Evolutionary conservation across 2,113 vertebrate species (phyloP), one percentile per base, ranked within the genome.

Genomic region (Cardinalis cardinalis): DNA sequence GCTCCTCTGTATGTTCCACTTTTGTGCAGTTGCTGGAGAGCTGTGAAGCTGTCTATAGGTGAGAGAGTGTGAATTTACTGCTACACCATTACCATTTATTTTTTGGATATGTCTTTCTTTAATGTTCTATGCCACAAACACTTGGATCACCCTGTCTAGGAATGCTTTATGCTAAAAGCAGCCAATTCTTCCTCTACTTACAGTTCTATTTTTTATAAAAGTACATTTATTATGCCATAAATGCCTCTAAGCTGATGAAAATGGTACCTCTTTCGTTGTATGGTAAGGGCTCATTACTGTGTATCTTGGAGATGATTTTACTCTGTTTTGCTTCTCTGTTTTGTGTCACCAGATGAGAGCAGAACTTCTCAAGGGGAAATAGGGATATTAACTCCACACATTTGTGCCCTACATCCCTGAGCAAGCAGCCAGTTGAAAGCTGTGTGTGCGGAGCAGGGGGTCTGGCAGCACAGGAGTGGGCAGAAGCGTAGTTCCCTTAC

Each of bases 81-180:
- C 36, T 60, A 4, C 26, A 41, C n/a, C 41, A 44, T 59, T 88
- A 20, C 56, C 43, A n/a, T 92, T 91, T 70, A 24, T 73, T 78
- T 66, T 80, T 81, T 84, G 40, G 34, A 70, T 71, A 29, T 46
- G 40, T 32, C 52, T 87, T 48, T 64, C 28, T 74, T 73, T 87
- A 68, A 75, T 75, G 77, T 84, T 91, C 81, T 68, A 2, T 61
- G 51, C 73, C 53, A 77, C 63, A 77, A 59, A 11, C 14, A 31
- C 44, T 85, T 69, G 32, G 34, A 77, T 66, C 63, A 23, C n/a
- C 52, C n/a, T 55, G 70, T 78, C 53, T 77, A 84, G 66, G 78
- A 87, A 69, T 64, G n/a, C 23, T 94, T 93, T 82, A 84, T 46
- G 41, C 32, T 88, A 76, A 92, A 92, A 86, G 32, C 38, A 86